Base-by-base conservation (phyloP, 1,140 invertebrate genomes). In the Drosophila pseudoananassae region DNA sequence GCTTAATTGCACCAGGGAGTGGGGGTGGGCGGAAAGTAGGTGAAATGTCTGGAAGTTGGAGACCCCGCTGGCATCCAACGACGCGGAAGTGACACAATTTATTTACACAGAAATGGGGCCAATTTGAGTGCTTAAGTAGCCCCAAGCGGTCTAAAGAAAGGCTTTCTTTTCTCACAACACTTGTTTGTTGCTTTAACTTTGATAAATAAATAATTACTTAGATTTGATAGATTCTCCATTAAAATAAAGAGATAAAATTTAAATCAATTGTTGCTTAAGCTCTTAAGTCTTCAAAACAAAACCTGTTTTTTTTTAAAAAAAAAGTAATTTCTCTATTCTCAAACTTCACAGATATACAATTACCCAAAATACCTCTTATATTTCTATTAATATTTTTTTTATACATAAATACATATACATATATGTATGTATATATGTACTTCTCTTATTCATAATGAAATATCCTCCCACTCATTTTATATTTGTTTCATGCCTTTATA, bases 81-180 rank as follows among this genome's bases (percentile, higher is more conserved):
- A 76, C 20, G 65, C 74, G 82, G 82, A 85, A 85, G 74, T 81
- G 82, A 75, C 82, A 85, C 82, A 78, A 66, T 87, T 85, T 71
- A 71, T 80, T 60, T 68, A 23, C 29, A 45, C 15, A 20, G 71
- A 75, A 85, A 87, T 45, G 60, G 46, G 69, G 64, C 43, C 82
- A 81, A 78, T 60, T 74, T 50, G 27, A 65, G 46, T 47, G n/a
- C 27, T 29, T 52, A 33, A 59, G 38, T 10, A 50, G 45, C 36
- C 29, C 49, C 25, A 40, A 40, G 43, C 29, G 40, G 27, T 12
- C 33, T 31, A 7, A 25, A 4, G 14, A n/a, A 14, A 7, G 14
- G 17, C 3, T 8, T 12, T 17, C 20, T 20, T 15, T 20, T 43
- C 25, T 27, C 0, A 6, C 8, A 8, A 9, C 3, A 9, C 29